phyloP scores from a whole-genome alignment of 1,140 invertebrate species.

The Meloidogyne hapla region DNA sequence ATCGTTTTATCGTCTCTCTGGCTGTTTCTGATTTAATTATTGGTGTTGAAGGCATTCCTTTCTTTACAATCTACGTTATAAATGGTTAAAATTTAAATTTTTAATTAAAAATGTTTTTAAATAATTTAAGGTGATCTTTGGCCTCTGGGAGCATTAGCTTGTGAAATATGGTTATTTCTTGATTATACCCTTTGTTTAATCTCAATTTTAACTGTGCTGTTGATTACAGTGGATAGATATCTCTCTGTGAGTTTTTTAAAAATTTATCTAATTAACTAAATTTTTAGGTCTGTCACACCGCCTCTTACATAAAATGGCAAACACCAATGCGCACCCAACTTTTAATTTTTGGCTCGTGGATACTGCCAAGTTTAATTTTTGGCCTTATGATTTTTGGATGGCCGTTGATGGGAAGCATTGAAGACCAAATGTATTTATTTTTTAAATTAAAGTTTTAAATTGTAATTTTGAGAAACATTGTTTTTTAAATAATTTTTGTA shows the following conservation, averaged over 20 bases:
- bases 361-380: constrained; percentile 58
- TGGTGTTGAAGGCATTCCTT: constrained; percentile 74
- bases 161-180: constrained; percentile 95
- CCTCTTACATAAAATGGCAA: constrained; percentile 63
- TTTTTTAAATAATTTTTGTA: neutral
- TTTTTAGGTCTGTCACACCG: constrained; percentile 57
- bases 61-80: constrained; percentile 70
- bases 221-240: constrained; percentile 87
- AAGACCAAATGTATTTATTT: constrained; percentile 20
- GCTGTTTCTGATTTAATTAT: constrained; percentile 97
- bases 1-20: constrained; percentile 97
- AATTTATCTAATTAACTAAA: neutral
- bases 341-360: constrained; percentile 59
- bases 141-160: constrained; percentile 90
- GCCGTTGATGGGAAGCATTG: constrained; percentile 53
- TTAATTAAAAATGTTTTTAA: neutral
- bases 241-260: neutral
- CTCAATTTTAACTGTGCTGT: constrained; percentile 95
- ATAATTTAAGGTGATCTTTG: constrained; percentile 77
- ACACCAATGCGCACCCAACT: constrained; percentile 57
- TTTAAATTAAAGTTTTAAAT: neutral
- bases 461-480: neutral
- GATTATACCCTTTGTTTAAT: constrained; percentile 98
- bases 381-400: constrained; percentile 64
- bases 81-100: constrained; percentile 50